phyloP scores from a whole-genome alignment of 1,140 invertebrate species.

The Hycleus cichorii region DNA sequence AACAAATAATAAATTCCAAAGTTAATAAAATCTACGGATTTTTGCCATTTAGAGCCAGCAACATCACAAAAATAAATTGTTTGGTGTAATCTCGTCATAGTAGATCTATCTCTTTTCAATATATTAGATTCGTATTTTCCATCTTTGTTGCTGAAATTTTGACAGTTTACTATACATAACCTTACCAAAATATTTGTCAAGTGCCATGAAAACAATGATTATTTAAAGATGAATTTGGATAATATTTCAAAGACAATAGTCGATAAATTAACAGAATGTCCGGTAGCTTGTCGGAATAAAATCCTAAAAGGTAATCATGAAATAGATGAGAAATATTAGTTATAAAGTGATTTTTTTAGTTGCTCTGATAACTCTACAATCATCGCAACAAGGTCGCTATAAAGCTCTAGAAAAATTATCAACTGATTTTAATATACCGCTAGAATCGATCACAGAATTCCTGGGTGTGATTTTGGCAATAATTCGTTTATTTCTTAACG shows the following conservation, averaged over 20 bases:
- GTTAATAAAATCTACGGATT: too few species aligned
- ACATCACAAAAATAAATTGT: too few species aligned
- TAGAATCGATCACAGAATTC: conserved; percentile 20
- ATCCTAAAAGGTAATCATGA: conserved; percentile 15
- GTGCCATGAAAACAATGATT: neutral
- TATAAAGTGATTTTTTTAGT: conserved; percentile 18
- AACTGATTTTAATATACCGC: conserved; percentile 20
- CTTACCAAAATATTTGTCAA: neutral
- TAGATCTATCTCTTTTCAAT: too few species aligned
- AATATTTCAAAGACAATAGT: conserved; percentile 10
- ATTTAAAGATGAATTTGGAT: conserved; percentile 11
- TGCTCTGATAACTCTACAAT: conserved; percentile 18
- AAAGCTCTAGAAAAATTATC: conserved; percentile 22
- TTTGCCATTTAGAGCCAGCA: too few species aligned
- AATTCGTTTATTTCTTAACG: conserved; percentile 21
- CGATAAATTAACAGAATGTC: neutral
- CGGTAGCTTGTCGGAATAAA: conserved; percentile 6
- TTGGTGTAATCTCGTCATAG: too few species aligned
- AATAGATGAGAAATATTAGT: neutral
- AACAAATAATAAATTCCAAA: too few species aligned
- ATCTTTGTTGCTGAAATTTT: too few species aligned
- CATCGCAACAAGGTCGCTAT: conserved; percentile 17
- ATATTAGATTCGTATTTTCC: too few species aligned
- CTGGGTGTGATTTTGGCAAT: conserved; percentile 24
- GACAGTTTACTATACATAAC: too few species aligned